Evolutionary conservation across 2,888 invertebrate genomes (phyloP).

Genomic region (Amblyteles armatorius): DNA sequence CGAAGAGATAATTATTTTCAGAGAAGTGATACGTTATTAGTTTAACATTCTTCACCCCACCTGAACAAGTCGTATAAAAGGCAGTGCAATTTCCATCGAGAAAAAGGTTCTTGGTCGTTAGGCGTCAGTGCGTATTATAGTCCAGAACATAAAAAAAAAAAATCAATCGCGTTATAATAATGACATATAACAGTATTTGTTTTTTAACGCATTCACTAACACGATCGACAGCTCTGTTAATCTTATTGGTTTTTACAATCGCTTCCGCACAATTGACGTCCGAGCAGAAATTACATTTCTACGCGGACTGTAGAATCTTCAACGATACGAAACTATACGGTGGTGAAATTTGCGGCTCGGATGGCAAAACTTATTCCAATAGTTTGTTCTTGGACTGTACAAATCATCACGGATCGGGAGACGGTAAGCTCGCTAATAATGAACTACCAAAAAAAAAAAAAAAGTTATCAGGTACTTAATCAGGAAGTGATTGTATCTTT

Average conservation of each 20-base stretch:
- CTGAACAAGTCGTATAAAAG: slow-evolving; percentile 18
- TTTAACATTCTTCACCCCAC: slow-evolving; percentile 29
- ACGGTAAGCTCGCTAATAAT: slow-evolving; percentile 39
- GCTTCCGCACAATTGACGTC: slow-evolving; percentile 3
- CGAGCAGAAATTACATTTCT: slow-evolving; percentile 35
- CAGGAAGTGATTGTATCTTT: neutral
- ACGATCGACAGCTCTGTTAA: neutral
- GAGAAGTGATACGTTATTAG: neutral
- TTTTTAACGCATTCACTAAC: neutral
- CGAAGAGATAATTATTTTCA: neutral
- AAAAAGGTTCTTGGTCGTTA: slow-evolving; percentile 4
- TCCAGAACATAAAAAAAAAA: neutral
- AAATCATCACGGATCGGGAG: slow-evolving; percentile 44
- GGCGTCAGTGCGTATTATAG: slow-evolving; percentile 2
- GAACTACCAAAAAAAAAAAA: neutral
- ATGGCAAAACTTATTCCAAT: slow-evolving; percentile 71
- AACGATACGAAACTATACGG: slow-evolving; percentile 48
- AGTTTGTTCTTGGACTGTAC: slow-evolving; percentile 66
- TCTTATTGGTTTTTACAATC: neutral
- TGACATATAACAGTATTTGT: neutral
- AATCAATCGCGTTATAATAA: neutral
- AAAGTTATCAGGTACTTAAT: neutral
- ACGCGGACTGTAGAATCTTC: slow-evolving; percentile 59
- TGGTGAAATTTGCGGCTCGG: slow-evolving; percentile 70
- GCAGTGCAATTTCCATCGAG: neutral